These are phyloP conservation scores for Petrolisthes manimaculis DNA, from an alignment of 2,888 invertebrate species.

Conservation along the genomic window DNA sequence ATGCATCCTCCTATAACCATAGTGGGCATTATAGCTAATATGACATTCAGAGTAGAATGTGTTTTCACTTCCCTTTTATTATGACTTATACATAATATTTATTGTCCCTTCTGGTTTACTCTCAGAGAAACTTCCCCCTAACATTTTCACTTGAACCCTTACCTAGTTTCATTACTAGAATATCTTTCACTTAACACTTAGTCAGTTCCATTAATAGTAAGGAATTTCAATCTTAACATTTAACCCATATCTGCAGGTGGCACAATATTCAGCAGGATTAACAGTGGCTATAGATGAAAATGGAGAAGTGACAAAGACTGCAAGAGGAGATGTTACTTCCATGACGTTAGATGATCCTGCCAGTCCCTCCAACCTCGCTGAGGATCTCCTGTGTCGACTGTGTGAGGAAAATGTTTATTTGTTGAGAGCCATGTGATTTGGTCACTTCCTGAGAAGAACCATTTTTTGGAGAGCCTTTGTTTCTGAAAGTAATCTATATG, in stretches of 20 bases:
- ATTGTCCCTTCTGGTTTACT: too few relatives aligned
- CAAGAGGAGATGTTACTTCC: constrained; percentile 30
- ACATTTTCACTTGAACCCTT: not conserved
- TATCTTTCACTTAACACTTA: not conserved
- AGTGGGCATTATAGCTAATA: too few relatives aligned
- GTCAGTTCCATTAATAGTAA: too few relatives aligned
- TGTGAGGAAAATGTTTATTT: constrained; percentile 20
- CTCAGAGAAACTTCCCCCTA: too few relatives aligned
- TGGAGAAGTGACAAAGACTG: constrained; percentile 43
- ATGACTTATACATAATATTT: too few relatives aligned
- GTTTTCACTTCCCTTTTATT: too few relatives aligned
- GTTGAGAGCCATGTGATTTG: not conserved
- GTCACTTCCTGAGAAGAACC: too few relatives aligned
- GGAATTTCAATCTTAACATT: too few relatives aligned
- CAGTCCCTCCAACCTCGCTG: not conserved
- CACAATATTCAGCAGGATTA: constrained; percentile 6
- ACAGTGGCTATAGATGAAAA: constrained; percentile 41
- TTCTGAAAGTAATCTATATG: too few relatives aligned
- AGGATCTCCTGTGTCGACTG: constrained; percentile 32
- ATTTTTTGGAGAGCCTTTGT: too few relatives aligned
- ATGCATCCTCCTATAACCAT: too few relatives aligned
- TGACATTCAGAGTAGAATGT: too few relatives aligned
- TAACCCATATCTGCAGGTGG: not conserved
- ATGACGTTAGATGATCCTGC: constrained; percentile 21
- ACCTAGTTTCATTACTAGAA: not conserved